These are phyloP conservation scores for Bombus huntii DNA, from an alignment of 1,140 invertebrate genomes.

Conservation along the genomic window DNA sequence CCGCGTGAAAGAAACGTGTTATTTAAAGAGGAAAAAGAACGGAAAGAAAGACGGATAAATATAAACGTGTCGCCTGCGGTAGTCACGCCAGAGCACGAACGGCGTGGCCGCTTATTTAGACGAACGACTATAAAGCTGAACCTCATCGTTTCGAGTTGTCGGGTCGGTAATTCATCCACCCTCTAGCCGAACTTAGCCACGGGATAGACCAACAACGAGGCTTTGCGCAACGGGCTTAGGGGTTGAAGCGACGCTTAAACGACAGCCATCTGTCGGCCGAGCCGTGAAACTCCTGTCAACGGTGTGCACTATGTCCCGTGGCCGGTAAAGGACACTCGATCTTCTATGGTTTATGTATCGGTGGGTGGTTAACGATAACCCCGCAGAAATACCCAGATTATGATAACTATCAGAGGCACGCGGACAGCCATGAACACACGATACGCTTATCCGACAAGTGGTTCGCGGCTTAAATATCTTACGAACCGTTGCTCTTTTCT, in stretches of 20 bases:
- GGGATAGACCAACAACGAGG: conserved; percentile 59
- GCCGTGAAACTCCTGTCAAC: conserved; percentile 75
- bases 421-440: neutral
- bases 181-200: conserved; percentile 61
- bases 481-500: neutral
- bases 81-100: neutral
- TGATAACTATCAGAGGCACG: conserved; percentile 59
- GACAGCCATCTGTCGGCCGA: conserved; percentile 79
- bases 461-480: neutral
- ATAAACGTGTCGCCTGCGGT: conserved; percentile 3
- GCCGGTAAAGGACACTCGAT: conserved; percentile 74
- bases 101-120: conserved; percentile 66
- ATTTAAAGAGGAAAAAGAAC: conserved; percentile 16
- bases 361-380: conserved; percentile 77
- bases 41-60: conserved; percentile 16
- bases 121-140: conserved; percentile 61
- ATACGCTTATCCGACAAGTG: conserved; percentile 27
- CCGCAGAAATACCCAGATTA: conserved; percentile 38
- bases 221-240: conserved; percentile 68
- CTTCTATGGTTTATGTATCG: conserved; percentile 71
- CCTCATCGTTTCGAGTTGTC: conserved; percentile 61
- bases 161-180: conserved; percentile 80
- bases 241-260: conserved; percentile 79
- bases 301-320: conserved; percentile 50
- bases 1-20: neutral